phyloP scores from a whole-genome alignment of 2,797 vertebrate species.

The Morus bassanus region DNA sequence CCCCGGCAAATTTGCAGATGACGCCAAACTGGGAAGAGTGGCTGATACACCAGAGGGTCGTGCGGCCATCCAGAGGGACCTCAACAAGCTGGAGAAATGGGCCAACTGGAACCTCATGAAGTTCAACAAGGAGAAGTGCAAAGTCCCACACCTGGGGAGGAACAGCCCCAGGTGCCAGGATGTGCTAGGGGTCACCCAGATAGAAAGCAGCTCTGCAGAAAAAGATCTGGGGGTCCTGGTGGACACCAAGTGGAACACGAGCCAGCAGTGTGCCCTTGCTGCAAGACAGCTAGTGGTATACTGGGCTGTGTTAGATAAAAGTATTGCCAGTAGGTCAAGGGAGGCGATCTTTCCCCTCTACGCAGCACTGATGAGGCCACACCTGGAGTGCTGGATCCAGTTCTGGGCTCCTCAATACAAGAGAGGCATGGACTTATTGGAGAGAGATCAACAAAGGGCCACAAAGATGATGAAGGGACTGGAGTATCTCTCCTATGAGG shows the following conservation, averaged over 20 bases:
- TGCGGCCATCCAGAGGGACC: neutral
- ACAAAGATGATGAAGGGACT: neutral
- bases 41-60: neutral
- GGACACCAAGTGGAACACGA: neutral
- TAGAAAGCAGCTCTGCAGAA: neutral
- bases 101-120: accelerated
- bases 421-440: neutral
- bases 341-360: neutral
- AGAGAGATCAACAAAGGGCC: neutral
- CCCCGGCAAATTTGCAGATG: neutral
- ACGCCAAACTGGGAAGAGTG: neutral
- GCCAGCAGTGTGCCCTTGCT: neutral
- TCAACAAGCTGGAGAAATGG: neutral
- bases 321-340: neutral
- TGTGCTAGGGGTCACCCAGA: neutral
- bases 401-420: neutral
- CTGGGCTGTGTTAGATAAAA: neutral
- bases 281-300: neutral
- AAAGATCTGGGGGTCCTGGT: neutral
- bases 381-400: neutral
- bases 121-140: neutral
- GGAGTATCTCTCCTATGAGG: neutral
- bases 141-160: neutral
- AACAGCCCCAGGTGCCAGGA: neutral
- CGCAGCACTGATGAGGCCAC: neutral